Evolutionary conservation across 37 sponge, comb jelly and placozoan species (phyloP), one percentile per base, ranked within the genome.

Genomic region (Amphimedon queenslandica): DNA sequence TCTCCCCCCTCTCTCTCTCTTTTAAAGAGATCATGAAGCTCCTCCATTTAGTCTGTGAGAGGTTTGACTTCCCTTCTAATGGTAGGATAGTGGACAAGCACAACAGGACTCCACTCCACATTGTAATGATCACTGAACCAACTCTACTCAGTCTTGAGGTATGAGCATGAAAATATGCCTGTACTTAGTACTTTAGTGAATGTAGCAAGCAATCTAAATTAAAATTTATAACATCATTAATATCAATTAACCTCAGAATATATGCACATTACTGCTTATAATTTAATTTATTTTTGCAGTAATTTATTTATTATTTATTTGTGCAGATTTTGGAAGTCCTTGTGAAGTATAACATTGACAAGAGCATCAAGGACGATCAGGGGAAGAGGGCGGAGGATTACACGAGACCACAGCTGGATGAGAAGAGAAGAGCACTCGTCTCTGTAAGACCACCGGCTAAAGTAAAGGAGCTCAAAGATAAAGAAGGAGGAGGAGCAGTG

Each of bases 21-120:
- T n/a, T n/a, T n/a, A n/a, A n/a, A n/a, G 83, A 55, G 24, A 11
- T 64, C 63, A 8, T 21, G 6, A 5, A 23, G 0, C 18, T 83
- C 16, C 33, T 83, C 13, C 53, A 75, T 42, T 11, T 76, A 16
- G 55, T 38, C 1, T 75, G 70, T 32, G 31, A 42, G 6, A 25
- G 63, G 33, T 82, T 53, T 39, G 24, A 42, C 20, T 70, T 63
- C 23, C 51, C 70, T 57, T 29, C 11, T 5, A 27, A 68, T 64
- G 60, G 39, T 16, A 60, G 70, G 31, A 18, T 70, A 3, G 42
- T 75, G 1, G 64, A 86, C 41, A 73, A 69, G 23, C 70, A 80
- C 30, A 63, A 69, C 10, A 40, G 74, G 37, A 75, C 67, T 20
- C 87, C 81, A 18, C 64, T 76, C 29, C 87, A 86, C 66, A 3